These are phyloP conservation scores for Ceratina calcarata DNA, from an alignment of 1,140 invertebrate genomes.

Conservation along the genomic window DNA sequence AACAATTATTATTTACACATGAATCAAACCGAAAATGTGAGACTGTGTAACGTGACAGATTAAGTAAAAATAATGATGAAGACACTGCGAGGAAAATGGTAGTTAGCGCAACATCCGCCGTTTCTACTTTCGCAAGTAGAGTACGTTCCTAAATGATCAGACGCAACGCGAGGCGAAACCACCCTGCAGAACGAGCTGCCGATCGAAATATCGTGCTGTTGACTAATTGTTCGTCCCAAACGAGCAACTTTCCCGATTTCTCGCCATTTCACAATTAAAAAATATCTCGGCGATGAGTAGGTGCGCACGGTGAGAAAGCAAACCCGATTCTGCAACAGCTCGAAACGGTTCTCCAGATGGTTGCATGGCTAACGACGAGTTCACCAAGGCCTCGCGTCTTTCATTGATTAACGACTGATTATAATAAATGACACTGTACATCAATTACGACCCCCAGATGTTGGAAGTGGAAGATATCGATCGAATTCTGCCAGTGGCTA, in stretches of 20 bases:
- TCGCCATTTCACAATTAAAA: neutral
- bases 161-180: neutral
- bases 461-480: too few relatives aligned
- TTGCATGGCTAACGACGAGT: neutral
- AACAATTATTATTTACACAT: too few relatives aligned
- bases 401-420: neutral
- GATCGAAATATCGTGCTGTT: neutral
- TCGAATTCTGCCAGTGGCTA: too few relatives aligned
- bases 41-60: neutral
- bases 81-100: neutral
- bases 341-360: neutral
- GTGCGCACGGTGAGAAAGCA: neutral
- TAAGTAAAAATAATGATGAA: neutral
- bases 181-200: neutral
- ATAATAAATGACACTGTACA: neutral
- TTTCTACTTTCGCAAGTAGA: slow-evolving; percentile 26
- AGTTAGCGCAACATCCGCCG: neutral
- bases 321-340: neutral
- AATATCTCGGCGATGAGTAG: neutral
- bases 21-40: too few relatives aligned
- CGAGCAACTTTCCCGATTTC: neutral
- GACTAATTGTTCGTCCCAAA: neutral
- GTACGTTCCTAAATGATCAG: slow-evolving; percentile 19
- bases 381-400: neutral
- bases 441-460: too few relatives aligned